Evolutionary conservation across 2,797 vertebrate genomes (phyloP), one percentile per base, ranked within the genome.

Genomic region (Muscicapa comitata): DNA sequence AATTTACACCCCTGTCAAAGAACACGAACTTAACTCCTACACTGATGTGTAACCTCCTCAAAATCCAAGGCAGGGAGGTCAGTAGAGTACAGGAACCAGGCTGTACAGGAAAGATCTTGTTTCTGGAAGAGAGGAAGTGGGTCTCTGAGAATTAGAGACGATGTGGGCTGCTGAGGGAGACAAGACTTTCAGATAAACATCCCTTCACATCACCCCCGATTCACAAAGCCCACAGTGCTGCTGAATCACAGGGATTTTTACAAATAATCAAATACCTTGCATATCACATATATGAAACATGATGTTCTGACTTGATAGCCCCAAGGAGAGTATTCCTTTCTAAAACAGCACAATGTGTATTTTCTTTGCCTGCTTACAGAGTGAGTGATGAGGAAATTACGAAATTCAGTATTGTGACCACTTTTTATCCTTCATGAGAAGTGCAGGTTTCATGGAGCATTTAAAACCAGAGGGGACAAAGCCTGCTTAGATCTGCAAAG

Each of bases 211-310:
- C 93, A 87, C 53, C 78, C 67, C 74, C 79, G 81, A 86, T 82
- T 87, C 95, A 91, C 68, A 87, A 67, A 86, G 75, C 68, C 61
- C 81, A 47, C 45, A 77, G 72, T 10, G 48, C 87, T 90, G 84
- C 85, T 93, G 87, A 93, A 90, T 90, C 85, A 75, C 85, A n/a
- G 54, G 25, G 54, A 86, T 83, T 91, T 91, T 89, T 95, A 86
- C 91, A 96, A 95, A 96, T 93, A 96, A 95, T 94, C 93, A 93
- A 94, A 93, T 91, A 66, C 54, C 82, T 95, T 74, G 54, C 50
- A 57, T 90, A 66, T 95, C 66, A 42, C 33, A 48, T 90, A 62
- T 40, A 58, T 65, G 91, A 94, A 96, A 91, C 67, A 48, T 26
- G 38, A 63, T 75, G 82, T 81, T 95, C 85, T 79, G 74, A 58